Base-by-base conservation (phyloP, 1,140 invertebrate genomes). In the Lucilia cuprina region DNA sequence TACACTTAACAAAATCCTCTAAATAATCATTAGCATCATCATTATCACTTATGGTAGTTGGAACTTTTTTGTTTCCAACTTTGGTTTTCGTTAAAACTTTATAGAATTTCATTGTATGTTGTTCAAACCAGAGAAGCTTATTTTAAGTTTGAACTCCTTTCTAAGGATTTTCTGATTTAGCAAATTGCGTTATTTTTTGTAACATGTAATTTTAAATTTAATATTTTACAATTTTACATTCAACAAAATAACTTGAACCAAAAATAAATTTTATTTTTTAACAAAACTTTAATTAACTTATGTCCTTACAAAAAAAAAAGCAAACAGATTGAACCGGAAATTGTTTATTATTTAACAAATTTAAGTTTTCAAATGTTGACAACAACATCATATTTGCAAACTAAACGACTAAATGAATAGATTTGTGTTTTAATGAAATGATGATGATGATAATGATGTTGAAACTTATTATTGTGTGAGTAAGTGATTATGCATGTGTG, bases 1-100 rank as follows among this genome's bases (percentile, higher is more conserved):
- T 90, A 84, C 89, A 90, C 70, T 90, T 88, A 74, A 90, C 89
- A 85, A 89, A 90, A 84, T 90, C 89, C 34, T 88, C 85, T 34
- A 89, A 86, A 78, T 88, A 90, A 35, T 87, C 87, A 35, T 87
- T 86, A 19, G 88, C 87, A 0, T 82, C 84, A 41, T 5, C 34
- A 65, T 84, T 75, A 5, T 25, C 75, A 19, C 47, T 25, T 19
- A 41, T 19, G 14, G 47, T 1, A 77, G 14, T 12, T 47, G 7
- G 7, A 10, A 41, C 35, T 19, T 10, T 13, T 41, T 41, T 80
- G 10, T 17, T 47, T 35, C 17, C 30, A 35, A 34, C 13, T 80
- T 41, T 30, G 0, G 75, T 47, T 80, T 80, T 19, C 47, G 12
- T 80, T 41, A 49, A 21, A 80, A 80, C 77, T 80, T 80, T 80